A percentile compares a stretch with the other conserved stretches of the same genome.
Conservation (phyloP, 2,113 vertebrate genomes). For the Raphicerus campestris region DNA sequence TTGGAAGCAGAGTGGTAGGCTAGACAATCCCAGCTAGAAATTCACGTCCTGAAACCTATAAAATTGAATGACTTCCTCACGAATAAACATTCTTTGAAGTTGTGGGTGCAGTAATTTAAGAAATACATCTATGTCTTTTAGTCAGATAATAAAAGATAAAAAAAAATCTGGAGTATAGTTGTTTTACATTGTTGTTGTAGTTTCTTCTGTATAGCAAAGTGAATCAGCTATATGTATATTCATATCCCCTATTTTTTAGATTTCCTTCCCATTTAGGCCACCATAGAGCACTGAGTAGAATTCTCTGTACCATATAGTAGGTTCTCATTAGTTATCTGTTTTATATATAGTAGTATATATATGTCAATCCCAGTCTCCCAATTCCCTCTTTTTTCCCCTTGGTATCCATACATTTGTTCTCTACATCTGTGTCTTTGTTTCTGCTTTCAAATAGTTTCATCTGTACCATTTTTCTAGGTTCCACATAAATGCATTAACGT, state of each 20-base stretch:
- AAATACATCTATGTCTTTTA: background rate
- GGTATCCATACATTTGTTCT: background rate
- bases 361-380: background rate
- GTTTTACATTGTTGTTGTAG: background rate
- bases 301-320: background rate
- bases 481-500: accelerated
- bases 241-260: background rate
- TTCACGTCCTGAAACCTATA: background rate
- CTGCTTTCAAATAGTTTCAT: background rate
- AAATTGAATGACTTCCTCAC: background rate
- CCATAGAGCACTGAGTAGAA: background rate
- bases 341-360: background rate
- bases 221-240: background rate
- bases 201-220: background rate
- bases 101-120: slow-evolving; percentile 29
- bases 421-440: background rate
- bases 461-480: background rate
- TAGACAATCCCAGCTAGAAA: background rate
- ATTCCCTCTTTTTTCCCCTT: background rate
- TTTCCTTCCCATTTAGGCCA: background rate
- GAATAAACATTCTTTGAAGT: slow-evolving; percentile 30
- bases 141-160: slow-evolving; percentile 5
- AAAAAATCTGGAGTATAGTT: background rate
- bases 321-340: background rate
- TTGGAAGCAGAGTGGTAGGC: background rate